Evolutionary conservation across 2,113 vertebrate species (phyloP).

Genomic region (Podarcis cretensis): DNA sequence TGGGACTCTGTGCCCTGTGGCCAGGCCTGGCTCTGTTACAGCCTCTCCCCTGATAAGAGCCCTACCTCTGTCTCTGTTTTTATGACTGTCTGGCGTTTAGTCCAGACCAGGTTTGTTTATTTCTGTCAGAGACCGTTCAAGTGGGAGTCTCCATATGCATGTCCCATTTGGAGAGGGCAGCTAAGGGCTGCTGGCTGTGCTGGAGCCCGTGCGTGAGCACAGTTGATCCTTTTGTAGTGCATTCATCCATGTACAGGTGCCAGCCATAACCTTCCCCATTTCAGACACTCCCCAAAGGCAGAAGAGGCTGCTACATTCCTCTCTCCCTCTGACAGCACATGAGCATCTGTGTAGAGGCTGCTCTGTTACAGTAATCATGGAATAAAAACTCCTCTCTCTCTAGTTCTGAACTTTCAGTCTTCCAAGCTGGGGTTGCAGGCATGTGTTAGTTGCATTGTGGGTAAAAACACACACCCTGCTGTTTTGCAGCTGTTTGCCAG

Average conservation of each 20-base stretch:
- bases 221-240: background rate
- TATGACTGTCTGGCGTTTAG: slow-evolving; percentile 19
- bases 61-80: background rate
- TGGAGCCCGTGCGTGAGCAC: background rate
- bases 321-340: background rate
- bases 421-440: background rate
- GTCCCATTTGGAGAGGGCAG: background rate
- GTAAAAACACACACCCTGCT: background rate
- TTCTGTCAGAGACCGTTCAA: background rate
- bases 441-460: background rate
- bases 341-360: background rate
- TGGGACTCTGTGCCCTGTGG: background rate
- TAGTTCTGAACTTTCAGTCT: background rate
- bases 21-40: background rate
- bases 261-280: background rate
- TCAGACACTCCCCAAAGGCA: background rate
- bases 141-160: background rate
- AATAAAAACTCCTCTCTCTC: background rate
- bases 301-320: background rate
- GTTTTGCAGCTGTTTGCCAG: background rate
- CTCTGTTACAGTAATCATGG: background rate
- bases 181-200: background rate
- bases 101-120: slow-evolving; percentile 10
- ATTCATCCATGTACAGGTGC: background rate
- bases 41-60: background rate